A percentile compares a stretch with the other conserved stretches of the same genome.
Conservation (phyloP, 2,888 invertebrate species). For the Pseudeuparius sepicola region DNA sequence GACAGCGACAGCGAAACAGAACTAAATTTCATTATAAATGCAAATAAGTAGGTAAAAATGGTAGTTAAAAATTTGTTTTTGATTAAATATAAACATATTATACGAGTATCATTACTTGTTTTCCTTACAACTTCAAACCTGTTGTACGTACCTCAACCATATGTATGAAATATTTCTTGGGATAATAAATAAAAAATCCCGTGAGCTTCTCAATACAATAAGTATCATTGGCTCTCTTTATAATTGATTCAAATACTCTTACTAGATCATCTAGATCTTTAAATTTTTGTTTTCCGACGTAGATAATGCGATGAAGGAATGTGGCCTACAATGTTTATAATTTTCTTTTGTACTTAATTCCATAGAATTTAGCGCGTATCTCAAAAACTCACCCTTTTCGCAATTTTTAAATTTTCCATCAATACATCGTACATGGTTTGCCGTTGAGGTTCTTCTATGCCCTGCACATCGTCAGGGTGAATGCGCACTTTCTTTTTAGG, state of each 20-base stretch:
- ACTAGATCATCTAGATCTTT: slow-evolving; percentile 11
- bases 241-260: slow-evolving; percentile 14
- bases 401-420: slow-evolving; percentile 24
- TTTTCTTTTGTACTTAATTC: slow-evolving; percentile 5
- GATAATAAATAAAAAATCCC: slow-evolving; percentile 43
- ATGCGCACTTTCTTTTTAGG: slow-evolving; percentile 19
- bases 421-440: slow-evolving; percentile 24
- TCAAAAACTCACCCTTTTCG: slow-evolving; percentile 23
- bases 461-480: slow-evolving; percentile 16
- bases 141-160: slow-evolving; percentile 41
- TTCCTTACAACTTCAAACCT: too few relatives aligned
- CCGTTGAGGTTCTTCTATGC: slow-evolving; percentile 22
- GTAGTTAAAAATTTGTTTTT: too few relatives aligned
- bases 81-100: too few relatives aligned
- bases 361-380: too few relatives aligned
- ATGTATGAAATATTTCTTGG: slow-evolving; percentile 44
- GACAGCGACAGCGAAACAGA: too few relatives aligned
- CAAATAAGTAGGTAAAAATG: too few relatives aligned
- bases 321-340: slow-evolving; percentile 22
- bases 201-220: slow-evolving; percentile 41
- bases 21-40: too few relatives aligned
- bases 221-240: slow-evolving; percentile 34
- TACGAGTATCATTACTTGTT: too few relatives aligned
- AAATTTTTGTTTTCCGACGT: slow-evolving; percentile 25
- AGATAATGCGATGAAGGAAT: slow-evolving; percentile 27